Percentiles rank a stretch among this genome's conserved stretches.
Conservation (phyloP, 2,888 invertebrate genomes). For the Molanna angustata region DNA sequence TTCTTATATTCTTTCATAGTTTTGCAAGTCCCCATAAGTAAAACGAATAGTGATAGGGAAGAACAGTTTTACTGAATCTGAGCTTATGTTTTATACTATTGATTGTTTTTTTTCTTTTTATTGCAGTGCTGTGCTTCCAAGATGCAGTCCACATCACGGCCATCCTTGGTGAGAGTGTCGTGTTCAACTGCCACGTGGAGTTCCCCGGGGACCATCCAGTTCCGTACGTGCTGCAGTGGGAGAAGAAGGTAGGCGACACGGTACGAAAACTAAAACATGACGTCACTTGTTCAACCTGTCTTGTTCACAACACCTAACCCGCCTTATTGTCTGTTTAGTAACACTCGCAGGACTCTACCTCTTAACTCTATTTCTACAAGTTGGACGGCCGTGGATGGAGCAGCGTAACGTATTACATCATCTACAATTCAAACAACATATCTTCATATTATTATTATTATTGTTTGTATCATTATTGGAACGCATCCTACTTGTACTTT, state of each 20-base stretch:
- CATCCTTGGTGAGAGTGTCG: conserved; percentile 94
- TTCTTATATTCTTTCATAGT: too few relatives aligned
- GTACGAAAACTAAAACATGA: conserved; percentile 69
- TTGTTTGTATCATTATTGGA: too few relatives aligned
- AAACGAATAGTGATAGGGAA: too few relatives aligned
- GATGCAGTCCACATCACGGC: conserved; percentile 97
- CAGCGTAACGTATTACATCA: too few relatives aligned
- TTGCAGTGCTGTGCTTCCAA: conserved; percentile 71
- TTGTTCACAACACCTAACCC: conserved; percentile 34
- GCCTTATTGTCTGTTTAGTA: conserved; percentile 50
- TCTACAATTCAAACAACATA: too few relatives aligned
- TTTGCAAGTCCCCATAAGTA: too few relatives aligned
- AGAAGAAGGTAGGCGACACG: conserved; percentile 98
- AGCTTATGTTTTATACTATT: too few relatives aligned
- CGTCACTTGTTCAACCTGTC: conserved; percentile 38
- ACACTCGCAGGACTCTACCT: conserved; percentile 33
- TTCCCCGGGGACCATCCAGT: conserved; percentile 94
- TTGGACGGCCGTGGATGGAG: too few relatives aligned
- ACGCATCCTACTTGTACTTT: too few relatives aligned
- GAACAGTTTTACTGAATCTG: too few relatives aligned
- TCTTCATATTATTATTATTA: too few relatives aligned
- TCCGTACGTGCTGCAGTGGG: conserved; percentile 98
- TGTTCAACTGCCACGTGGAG: conserved; percentile 97
- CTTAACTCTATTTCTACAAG: too few relatives aligned
- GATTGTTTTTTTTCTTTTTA: conserved; percentile 9